Percentiles rank a stretch among this genome's conserved stretches.
phyloP scores from a whole-genome alignment of 2,113 vertebrate species.

The Clupea harengus region DNA sequence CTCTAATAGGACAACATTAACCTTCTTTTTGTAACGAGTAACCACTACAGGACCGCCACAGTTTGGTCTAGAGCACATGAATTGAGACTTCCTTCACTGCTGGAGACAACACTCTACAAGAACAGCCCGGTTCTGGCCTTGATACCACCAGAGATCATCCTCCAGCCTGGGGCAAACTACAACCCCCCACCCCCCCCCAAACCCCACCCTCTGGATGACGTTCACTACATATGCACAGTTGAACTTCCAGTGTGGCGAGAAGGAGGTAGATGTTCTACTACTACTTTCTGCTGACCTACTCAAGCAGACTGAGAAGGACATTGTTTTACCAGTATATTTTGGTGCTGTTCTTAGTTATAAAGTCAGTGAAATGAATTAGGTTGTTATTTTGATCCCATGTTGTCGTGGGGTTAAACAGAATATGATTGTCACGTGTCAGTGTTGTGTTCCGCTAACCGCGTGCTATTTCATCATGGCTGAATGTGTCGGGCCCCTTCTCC shows the following conservation, averaged over 20 bases:
- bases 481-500: conserved; percentile 3
- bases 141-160: neutral
- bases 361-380: conserved; percentile 12
- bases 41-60: neutral
- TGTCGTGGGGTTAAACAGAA: conserved; percentile 1
- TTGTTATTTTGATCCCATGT: neutral
- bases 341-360: conserved; percentile 9
- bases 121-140: neutral
- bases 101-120: neutral
- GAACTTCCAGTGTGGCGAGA: neutral
- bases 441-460: neutral
- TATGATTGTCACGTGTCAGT: neutral
- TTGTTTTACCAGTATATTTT: conserved; percentile 4
- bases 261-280: neutral
- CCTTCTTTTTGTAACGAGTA: neutral
- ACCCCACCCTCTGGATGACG: neutral
- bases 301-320: neutral
- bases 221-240: neutral
- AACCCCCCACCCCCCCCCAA: neutral
- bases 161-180: neutral
- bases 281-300: neutral
- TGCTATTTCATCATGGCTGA: conserved; percentile 9
- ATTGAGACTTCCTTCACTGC: neutral
- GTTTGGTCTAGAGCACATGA: neutral
- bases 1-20: neutral